These are phyloP conservation scores for Amazona guildingii DNA, from an alignment of 2,113 vertebrate species.

Conservation along the genomic window DNA sequence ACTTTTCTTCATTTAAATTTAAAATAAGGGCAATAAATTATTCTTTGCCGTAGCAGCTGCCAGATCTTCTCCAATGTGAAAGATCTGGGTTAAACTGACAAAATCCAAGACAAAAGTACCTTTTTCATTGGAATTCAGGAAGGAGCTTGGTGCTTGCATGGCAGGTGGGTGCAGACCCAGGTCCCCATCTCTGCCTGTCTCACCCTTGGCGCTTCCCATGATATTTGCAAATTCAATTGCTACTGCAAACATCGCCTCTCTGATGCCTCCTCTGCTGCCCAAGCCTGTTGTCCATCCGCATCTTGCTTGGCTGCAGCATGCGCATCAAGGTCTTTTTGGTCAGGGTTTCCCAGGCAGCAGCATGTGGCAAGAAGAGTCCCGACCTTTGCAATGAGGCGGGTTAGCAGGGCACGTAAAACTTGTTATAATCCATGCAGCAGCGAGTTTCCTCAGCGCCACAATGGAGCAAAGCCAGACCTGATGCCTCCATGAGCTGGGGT, in stretches of 20 bases:
- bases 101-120: background rate
- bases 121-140: background rate
- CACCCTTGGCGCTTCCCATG: background rate
- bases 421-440: background rate
- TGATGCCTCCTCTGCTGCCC: background rate
- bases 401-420: background rate
- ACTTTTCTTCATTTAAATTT: slow-evolving; percentile 59
- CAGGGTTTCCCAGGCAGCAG: background rate
- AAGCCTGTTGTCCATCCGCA: background rate
- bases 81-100: slow-evolving; percentile 9
- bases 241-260: background rate
- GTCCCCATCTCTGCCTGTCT: background rate
- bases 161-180: background rate
- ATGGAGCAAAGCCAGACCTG: background rate
- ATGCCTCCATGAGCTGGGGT: background rate
- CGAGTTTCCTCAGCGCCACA: fast-evolving
- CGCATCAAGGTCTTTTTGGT: fast-evolving
- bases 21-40: slow-evolving; percentile 53
- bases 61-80: slow-evolving; percentile 24
- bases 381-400: background rate
- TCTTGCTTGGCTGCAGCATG: background rate
- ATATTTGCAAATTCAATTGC: background rate
- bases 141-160: background rate
- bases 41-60: slow-evolving; percentile 36
- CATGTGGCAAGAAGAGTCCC: background rate